Conservation (phyloP, 2,113 vertebrate genomes). For the Malurus melanocephalus region DNA sequence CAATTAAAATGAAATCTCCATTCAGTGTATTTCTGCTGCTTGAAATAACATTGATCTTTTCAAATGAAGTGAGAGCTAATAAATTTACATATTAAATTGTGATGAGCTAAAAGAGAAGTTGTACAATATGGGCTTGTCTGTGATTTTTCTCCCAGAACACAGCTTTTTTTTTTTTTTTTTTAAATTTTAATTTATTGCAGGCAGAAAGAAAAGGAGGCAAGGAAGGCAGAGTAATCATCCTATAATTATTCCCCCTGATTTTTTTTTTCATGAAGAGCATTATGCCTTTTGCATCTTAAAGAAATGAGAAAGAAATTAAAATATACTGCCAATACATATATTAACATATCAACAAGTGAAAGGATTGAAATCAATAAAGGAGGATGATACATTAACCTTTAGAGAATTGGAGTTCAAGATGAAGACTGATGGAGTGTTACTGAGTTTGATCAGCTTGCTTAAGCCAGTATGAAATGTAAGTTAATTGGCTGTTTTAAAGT, state of each 20-base stretch:
- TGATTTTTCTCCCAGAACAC: slow-evolving; percentile 26
- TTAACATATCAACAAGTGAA: slow-evolving; percentile 56
- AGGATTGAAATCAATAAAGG: slow-evolving; percentile 37
- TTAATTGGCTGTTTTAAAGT: slow-evolving; percentile 61
- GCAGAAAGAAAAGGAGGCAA: background rate
- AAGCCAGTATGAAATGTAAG: slow-evolving; percentile 44
- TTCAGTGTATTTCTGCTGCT: background rate
- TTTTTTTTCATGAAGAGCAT: background rate
- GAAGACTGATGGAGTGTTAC: slow-evolving; percentile 43
- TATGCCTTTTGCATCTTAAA: background rate
- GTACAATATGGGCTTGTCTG: slow-evolving; percentile 12
- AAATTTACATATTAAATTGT: slow-evolving; percentile 21
- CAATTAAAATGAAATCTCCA: slow-evolving; percentile 32
- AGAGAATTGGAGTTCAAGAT: slow-evolving; percentile 25
- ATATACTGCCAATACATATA: background rate
- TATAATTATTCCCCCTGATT: slow-evolving; percentile 4
- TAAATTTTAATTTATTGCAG: background rate
- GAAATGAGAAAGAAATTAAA: slow-evolving; percentile 38
- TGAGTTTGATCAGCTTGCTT: slow-evolving; percentile 55
- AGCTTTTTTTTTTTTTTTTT: background rate
- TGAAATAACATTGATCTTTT: slow-evolving; percentile 28
- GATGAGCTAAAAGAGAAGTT: background rate
- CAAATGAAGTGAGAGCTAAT: background rate
- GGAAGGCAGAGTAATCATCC: slow-evolving; percentile 16
- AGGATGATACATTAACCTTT: slow-evolving; percentile 59